Base-by-base conservation (phyloP, 1,140 invertebrate genomes). In the Carcinoscorpius rotundicauda region DNA sequence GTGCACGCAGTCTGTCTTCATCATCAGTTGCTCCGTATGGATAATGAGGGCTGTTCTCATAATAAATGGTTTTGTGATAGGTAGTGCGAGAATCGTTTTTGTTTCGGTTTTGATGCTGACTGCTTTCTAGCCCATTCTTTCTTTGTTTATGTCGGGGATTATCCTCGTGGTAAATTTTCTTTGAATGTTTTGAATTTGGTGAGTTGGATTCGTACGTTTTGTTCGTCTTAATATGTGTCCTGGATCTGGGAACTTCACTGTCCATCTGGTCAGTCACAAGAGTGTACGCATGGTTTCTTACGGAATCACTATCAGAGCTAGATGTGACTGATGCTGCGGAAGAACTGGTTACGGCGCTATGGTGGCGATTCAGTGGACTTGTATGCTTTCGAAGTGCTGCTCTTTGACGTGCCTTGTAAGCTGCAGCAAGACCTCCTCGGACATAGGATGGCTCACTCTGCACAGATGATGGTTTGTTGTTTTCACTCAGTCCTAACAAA, bases 271-370 rank as follows among this genome's bases (percentile, higher is more conserved):
- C 29, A 29, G 29, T 50, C 66, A 50, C 4, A 65, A 60, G 5
- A 62, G 65, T 4, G 62, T 61, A 29, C 51, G 55, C 4, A 58
- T 58, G n/a, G 61, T 51, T 6, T 29, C 29, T 29, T 29, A 29
- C 29, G 0, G 68, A 64, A n/a, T 69, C 68, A 58, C 65, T 67
- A 9, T 69, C 68, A 52, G 68, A 69, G 49, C 68, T 69, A 5
- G 64, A 65, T 10, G 64, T 55, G 56, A 61, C 67, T 3, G 67
- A 68, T 3, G 61, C 63, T 5, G 61, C 63, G 9, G 63, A 61
- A 6, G 59, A 64, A 29, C 29, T 29, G 2, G 29, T 29, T 11
- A 60, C 63, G 50, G 65, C 53, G 11, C 65, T 66, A 49, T 66
- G 64, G 53, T 65, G 64, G 49, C 65, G n/a, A 48, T 62, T 51